phyloP scores from a whole-genome alignment of 1,140 invertebrate species.

The Helicoverpa zea region DNA sequence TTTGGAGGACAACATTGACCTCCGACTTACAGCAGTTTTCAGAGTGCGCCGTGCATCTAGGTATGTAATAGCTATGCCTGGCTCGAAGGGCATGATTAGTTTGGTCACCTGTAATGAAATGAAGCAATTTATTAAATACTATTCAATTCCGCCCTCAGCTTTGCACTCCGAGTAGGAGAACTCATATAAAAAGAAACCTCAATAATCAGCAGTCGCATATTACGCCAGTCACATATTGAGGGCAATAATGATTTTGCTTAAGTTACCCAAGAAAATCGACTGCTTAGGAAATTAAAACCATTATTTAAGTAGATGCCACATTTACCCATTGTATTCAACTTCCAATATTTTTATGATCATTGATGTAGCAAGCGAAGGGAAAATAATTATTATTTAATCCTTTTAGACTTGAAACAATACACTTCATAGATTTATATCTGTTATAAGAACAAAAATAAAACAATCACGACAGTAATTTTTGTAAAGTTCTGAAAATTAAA shows the following conservation, averaged over 20 bases:
- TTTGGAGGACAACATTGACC: slow-evolving; percentile 51
- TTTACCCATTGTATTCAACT: not conserved
- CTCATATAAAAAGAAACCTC: too few species aligned
- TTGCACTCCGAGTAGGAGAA: too few species aligned
- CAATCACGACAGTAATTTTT: slow-evolving; percentile 10
- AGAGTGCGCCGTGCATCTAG: slow-evolving; percentile 44
- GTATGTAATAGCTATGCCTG: slow-evolving; percentile 58
- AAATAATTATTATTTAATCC: slow-evolving; percentile 1
- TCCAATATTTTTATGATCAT: not conserved
- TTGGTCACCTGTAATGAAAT: slow-evolving; percentile 16
- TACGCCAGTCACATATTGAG: too few species aligned
- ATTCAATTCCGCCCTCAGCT: too few species aligned
- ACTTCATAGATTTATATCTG: slow-evolving; percentile 1
- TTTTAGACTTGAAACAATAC: not conserved
- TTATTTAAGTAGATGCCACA: too few species aligned
- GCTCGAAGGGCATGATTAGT: slow-evolving; percentile 51
- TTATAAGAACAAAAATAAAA: not conserved
- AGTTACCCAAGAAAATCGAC: too few species aligned
- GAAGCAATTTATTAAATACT: not conserved
- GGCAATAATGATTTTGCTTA: too few species aligned
- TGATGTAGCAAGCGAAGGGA: not conserved
- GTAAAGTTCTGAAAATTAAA: slow-evolving; percentile 1
- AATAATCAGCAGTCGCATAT: too few species aligned
- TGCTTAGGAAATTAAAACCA: too few species aligned
- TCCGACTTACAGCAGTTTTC: slow-evolving; percentile 62